phyloP scores from a whole-genome alignment of 1,140 invertebrate genomes.

The Drosophila hydei region DNA sequence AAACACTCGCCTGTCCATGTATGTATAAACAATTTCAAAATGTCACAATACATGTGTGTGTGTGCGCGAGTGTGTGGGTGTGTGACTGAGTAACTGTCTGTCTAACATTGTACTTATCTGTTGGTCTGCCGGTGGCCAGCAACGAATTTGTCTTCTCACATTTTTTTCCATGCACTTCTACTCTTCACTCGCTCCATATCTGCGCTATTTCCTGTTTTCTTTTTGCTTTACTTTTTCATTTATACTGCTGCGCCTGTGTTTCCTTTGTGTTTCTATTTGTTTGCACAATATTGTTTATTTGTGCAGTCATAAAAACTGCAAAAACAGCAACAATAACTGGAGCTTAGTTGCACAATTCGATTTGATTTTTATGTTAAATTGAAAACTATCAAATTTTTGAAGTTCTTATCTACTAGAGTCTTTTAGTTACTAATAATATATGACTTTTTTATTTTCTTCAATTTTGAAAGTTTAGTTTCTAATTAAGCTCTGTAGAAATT shows the following conservation, averaged over 20 bases:
- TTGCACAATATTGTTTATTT: conserved; percentile 36
- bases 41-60: conserved; percentile 1
- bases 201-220: background rate
- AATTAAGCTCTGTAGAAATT: too few species aligned
- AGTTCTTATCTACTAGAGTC: too few species aligned
- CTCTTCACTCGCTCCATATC: background rate
- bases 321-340: background rate
- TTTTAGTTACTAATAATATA: too few species aligned
- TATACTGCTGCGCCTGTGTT: background rate
- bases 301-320: background rate
- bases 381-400: too few species aligned
- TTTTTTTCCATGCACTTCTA: conserved; percentile 7
- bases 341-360: background rate
- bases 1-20: conserved; percentile 16
- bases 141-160: conserved; percentile 38
- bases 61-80: background rate
- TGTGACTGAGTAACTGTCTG: conserved; percentile 26
- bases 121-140: conserved; percentile 8
- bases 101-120: conserved; percentile 39
- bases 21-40: conserved; percentile 33
- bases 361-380: background rate
- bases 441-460: too few species aligned
- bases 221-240: background rate
- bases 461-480: too few species aligned
- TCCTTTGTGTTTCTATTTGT: conserved; percentile 19